Evolutionary conservation across 2,797 vertebrate genomes (phyloP), one percentile per base, ranked within the genome.

Genomic region (Perodicticus potto): DNA sequence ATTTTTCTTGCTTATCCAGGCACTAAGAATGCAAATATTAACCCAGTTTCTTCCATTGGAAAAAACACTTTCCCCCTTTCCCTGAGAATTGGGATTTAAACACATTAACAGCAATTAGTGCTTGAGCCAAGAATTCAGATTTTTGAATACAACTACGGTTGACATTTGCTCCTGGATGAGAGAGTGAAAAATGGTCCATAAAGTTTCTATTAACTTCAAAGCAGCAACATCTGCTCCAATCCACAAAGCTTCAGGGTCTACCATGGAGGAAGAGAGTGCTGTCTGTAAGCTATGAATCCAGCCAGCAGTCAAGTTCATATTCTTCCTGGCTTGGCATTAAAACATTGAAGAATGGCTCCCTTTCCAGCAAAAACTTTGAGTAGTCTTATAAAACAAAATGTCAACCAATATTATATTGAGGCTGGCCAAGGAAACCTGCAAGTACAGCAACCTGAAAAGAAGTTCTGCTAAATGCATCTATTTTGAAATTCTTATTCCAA

Each of bases 181-280:
- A 97, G 90, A 96, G 53, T 96, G 97, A 97, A 98, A 98, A 98
- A 96, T 72, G 82, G 83, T 93, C 98, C 87, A 74, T 97, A 95
- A 96, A 89, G 95, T 98, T 97, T 94, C 89, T 95, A 96, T 95
- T 98, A 55, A 20, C 97, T 98, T 97, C 96, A 96, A 96, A 97
- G 85, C 83, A 97, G 77, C 82, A 96, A 29, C 95, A 94, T 97
- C 76, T 98, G 93, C 81, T 97, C 49, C 86, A 78, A 55, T 87
- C 45, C 89, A 96, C 70, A 96, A 94, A 92, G 61, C 74, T 74
- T 97, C n/a, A 17, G 53, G 20, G 81, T 55, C 94, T 87, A 74
- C 76, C 10, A 53, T 37, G 22, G 89, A 94, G 95, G 63, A 78
- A 77, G 43, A 91, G 53, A 83, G 32, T 37, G 10, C 45, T 86